These are phyloP conservation scores for Sarcophaga variegata DNA, from an alignment of 2,888 invertebrate genomes.

Conservation along the genomic window DNA sequence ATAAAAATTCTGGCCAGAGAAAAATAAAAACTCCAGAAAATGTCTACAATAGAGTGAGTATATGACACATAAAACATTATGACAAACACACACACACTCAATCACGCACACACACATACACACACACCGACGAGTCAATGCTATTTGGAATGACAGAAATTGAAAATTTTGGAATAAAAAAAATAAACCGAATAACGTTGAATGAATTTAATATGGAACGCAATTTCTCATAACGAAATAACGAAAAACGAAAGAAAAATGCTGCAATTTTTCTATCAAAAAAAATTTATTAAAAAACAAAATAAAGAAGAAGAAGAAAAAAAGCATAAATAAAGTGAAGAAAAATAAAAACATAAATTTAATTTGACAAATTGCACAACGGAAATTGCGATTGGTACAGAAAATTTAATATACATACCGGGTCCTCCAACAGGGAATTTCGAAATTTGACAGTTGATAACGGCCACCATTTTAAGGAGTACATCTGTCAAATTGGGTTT, in stretches of 20 bases:
- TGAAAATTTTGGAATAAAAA: conserved; percentile 30
- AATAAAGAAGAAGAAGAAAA: neutral
- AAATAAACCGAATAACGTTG: conserved; percentile 10
- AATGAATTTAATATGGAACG: conserved; percentile 45
- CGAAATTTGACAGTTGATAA: too few species aligned
- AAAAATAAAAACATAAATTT: neutral
- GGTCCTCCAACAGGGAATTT: neutral
- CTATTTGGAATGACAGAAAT: conserved; percentile 13
- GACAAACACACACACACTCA: neutral
- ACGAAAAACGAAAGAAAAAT: conserved; percentile 1
- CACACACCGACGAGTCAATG: neutral
- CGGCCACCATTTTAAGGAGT: too few species aligned
- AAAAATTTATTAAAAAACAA: neutral
- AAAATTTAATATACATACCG: neutral
- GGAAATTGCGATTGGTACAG: neutral
- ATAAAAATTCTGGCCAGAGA: too few species aligned
- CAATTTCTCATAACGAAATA: conserved; percentile 35
- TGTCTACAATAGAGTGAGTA: too few species aligned
- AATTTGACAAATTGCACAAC: neutral
- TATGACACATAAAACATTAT: neutral
- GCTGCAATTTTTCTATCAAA: neutral
- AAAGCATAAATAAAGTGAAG: neutral
- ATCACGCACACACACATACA: neutral
- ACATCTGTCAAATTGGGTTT: too few species aligned
- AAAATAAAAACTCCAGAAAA: too few species aligned